A percentile compares a stretch with the other conserved stretches of the same genome.
phyloP scores from a whole-genome alignment of 2,888 invertebrate genomes.

The Halictus quadricinctus region DNA sequence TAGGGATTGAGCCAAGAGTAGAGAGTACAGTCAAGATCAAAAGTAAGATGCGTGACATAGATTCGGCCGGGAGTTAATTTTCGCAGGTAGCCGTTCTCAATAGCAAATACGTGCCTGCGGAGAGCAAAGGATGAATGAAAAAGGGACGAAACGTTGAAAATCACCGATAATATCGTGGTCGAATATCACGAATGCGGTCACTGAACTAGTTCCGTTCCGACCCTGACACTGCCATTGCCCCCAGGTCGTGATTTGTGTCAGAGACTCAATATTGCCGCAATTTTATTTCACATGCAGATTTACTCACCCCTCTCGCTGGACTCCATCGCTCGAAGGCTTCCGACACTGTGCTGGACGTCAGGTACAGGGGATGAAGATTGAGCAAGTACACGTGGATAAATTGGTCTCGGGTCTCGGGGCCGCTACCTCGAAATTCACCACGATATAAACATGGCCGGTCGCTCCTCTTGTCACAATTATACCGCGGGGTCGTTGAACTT shows the following conservation, averaged over 20 bases:
- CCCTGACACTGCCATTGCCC: constrained; percentile 86
- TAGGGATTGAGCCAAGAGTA: constrained; percentile 62
- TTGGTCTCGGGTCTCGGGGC: constrained; percentile 65
- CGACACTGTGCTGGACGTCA: constrained; percentile 58
- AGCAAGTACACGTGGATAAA: constrained; percentile 65
- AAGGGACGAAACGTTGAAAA: constrained; percentile 24
- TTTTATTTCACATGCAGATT: constrained; percentile 52
- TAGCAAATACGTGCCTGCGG: constrained; percentile 11
- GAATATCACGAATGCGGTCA: constrained; percentile 83
- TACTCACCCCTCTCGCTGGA: constrained; percentile 81
- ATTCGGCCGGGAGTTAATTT: constrained; percentile 67
- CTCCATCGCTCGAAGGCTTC: constrained; percentile 72
- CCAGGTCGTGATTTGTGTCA: constrained; percentile 81
- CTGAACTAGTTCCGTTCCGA: constrained; percentile 85
- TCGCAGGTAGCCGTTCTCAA: constrained; percentile 27
- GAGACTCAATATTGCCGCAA: constrained; percentile 75
- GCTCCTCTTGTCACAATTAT: constrained; percentile 76
- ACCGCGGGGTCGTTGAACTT: constrained; percentile 80
- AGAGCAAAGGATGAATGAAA: neutral
- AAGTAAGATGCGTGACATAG: constrained; percentile 77
- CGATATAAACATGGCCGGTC: constrained; percentile 82
- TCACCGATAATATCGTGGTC: constrained; percentile 41
- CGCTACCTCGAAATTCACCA: constrained; percentile 76
- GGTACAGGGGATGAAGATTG: constrained; percentile 49
- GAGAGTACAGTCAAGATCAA: constrained; percentile 75